Base-by-base conservation (phyloP, 2,888 invertebrate species). In the Watsonalla cultraria region DNA sequence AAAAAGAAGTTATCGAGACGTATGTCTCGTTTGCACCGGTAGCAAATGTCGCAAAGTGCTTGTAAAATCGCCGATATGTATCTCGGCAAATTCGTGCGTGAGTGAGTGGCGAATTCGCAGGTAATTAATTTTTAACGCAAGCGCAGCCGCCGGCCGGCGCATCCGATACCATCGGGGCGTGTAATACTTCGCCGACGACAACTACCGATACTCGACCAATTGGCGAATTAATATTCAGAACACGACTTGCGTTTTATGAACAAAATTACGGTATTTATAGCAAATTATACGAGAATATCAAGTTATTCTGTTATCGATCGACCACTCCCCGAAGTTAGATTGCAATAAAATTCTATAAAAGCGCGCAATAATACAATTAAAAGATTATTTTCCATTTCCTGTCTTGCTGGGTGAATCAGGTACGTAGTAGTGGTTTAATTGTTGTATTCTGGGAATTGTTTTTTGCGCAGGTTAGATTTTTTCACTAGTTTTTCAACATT, bases 101-200 rank as follows among this genome's bases (percentile, higher is more conserved):
- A 75, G 72, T 71, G 72, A 79, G 73, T 73, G 75, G 74, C 71
- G 74, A 86, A 82, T 83, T 84, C 66, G 79, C 76, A 72, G 77
- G 73, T 85, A 84, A 86, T 86, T 85, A 84, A 84, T 81, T 84
- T 80, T 82, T 76, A 77, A 79, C 75, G 74, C 78, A 72, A 64
- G 64, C 66, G 61, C 42, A 62, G 59, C 64, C 70, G 72, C 71
- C 70, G 73, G 72, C 71, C 70, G 73, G 63, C 66, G 65, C 68
- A 61, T 61, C 62, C 65, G 84, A 84, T 84, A 81, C 61, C 72
- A 82, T 84, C 82, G 69, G 61, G 61, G 70, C 75, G 65, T 81
- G 78, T 82, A 80, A 82, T 82, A 78, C 72, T 73, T 59, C 70
- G 59, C 70, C 60, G 76, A 71, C 66, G 74, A 75, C 72, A 70